Evolutionary conservation across 2,113 vertebrate species (phyloP).

Genomic region (Serilophus lunatus): DNA sequence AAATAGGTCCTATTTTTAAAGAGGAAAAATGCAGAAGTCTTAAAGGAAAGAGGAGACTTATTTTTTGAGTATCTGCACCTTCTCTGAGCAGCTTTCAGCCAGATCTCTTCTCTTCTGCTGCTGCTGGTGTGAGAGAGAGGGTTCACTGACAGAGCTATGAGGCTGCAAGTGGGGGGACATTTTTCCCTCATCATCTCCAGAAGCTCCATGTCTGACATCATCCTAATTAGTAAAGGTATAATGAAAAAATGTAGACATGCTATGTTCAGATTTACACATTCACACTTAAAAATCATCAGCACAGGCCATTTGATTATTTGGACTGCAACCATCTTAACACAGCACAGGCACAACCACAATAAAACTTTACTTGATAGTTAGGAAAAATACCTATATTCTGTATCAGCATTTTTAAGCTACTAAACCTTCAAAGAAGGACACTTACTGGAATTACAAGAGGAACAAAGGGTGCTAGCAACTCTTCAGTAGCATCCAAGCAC

Average conservation of each 20-base stretch:
- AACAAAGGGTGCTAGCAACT: slow-evolving; percentile 72
- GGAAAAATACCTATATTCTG: neutral
- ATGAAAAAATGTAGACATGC: neutral
- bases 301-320: neutral
- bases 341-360: neutral
- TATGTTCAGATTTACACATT: neutral
- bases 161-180: slow-evolving; percentile 27
- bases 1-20: neutral
- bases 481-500: slow-evolving; percentile 82
- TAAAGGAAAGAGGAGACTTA: neutral
- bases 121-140: slow-evolving; percentile 68
- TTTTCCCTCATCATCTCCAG: slow-evolving; percentile 4
- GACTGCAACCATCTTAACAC: neutral
- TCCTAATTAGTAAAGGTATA: slow-evolving; percentile 63
- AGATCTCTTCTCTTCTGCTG: slow-evolving; percentile 65
- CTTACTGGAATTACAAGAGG: slow-evolving; percentile 67
- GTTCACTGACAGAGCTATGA: slow-evolving; percentile 67
- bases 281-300: neutral
- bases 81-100: slow-evolving; percentile 6
- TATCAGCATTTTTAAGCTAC: neutral
- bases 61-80: slow-evolving; percentile 35
- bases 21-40: neutral
- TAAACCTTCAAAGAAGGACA: neutral
- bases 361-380: neutral
- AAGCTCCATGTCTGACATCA: neutral